phyloP scores from a whole-genome alignment of 2,888 invertebrate genomes.

The Pyrrhia umbra region DNA sequence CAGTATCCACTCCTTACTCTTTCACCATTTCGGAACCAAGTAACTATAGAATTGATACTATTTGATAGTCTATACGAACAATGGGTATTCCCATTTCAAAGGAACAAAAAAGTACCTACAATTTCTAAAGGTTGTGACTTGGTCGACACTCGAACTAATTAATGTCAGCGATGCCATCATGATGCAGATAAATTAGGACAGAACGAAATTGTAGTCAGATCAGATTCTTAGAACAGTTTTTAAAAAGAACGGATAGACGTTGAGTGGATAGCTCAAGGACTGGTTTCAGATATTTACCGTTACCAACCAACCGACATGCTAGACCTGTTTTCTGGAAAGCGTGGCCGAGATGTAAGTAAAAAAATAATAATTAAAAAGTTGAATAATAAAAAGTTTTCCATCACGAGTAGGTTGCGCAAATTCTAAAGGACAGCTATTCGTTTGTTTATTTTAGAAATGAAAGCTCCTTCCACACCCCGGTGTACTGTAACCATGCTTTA shows the following conservation, averaged over 20 bases:
- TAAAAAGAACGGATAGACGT: not conserved
- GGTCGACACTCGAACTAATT: too few relatives aligned
- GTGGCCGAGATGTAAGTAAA: slow-evolving; percentile 3
- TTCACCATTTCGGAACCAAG: slow-evolving; percentile 6
- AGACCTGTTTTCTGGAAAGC: slow-evolving; percentile 24
- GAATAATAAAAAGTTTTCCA: slow-evolving; percentile 30
- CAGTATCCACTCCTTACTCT: slow-evolving; percentile 10
- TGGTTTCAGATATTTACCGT: slow-evolving; percentile 18
- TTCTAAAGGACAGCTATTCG: slow-evolving; percentile 56
- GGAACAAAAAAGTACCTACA: not conserved
- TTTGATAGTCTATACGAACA: not conserved
- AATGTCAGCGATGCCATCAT: too few relatives aligned
- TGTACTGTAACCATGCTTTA: slow-evolving; percentile 37
- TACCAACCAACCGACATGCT: slow-evolving; percentile 12
- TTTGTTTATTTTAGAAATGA: slow-evolving; percentile 61
- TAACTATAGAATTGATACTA: not conserved
- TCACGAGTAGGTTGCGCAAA: slow-evolving; percentile 48
- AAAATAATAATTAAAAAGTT: slow-evolving; percentile 6
- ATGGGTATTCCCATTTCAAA: not conserved
- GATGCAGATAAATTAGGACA: too few relatives aligned
- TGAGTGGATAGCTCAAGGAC: not conserved
- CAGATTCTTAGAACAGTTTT: too few relatives aligned
- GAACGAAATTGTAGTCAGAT: not conserved
- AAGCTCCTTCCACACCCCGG: slow-evolving; percentile 43
- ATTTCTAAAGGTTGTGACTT: not conserved